Percentiles rank a stretch among this genome's conserved stretches.
Conservation (phyloP, 2,888 invertebrate species). For the Ceramica pisi region DNA sequence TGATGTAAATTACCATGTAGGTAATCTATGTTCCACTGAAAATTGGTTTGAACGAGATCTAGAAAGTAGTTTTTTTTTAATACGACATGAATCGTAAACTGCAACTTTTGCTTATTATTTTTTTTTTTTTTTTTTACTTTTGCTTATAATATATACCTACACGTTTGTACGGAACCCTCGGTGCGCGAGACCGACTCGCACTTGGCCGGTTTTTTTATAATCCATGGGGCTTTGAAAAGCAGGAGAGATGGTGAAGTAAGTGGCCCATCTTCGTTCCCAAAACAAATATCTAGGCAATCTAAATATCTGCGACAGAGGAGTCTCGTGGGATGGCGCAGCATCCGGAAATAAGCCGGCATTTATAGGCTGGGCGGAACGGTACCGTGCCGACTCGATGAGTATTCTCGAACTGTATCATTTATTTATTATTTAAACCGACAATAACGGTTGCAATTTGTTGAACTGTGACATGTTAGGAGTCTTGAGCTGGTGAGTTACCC, state of each 20-base stretch:
- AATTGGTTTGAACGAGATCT: too few species aligned
- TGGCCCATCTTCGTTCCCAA: constrained; percentile 4
- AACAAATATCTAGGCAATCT: constrained; percentile 50
- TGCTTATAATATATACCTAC: too few species aligned
- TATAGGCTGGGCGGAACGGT: constrained; percentile 32
- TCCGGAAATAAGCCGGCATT: constrained; percentile 43
- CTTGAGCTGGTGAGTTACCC: not conserved
- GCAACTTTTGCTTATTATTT: too few species aligned
- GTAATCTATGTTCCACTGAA: too few species aligned
- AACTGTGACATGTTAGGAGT: not conserved
- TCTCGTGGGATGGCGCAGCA: constrained; percentile 16
- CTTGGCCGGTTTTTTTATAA: not conserved
- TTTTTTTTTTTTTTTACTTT: too few species aligned
- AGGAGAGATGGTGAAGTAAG: constrained; percentile 4
- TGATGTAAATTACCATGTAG: too few species aligned
- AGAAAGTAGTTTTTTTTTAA: too few species aligned
- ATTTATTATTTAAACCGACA: constrained; percentile 27
- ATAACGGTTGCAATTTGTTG: too few species aligned
- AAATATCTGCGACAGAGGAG: constrained; percentile 43
- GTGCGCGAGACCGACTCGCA: too few species aligned
- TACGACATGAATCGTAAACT: too few species aligned
- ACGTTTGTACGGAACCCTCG: too few species aligned
- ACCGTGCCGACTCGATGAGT: constrained; percentile 32
- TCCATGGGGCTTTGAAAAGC: not conserved
- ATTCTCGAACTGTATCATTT: constrained; percentile 17